Base-by-base conservation (phyloP, 2,797 vertebrate genomes). In the Cyprinella venusta region DNA sequence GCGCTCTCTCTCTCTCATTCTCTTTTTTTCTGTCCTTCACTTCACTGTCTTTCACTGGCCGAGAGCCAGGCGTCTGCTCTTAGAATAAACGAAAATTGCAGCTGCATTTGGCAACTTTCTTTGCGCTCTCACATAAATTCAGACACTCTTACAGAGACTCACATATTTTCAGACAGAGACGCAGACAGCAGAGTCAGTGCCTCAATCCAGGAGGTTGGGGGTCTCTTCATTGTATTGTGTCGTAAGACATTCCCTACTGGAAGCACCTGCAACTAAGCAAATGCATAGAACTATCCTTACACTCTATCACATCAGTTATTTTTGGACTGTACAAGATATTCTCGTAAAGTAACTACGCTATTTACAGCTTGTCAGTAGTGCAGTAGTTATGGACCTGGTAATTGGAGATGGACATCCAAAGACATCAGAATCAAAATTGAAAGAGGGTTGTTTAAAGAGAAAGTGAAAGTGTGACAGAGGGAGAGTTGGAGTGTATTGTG, bases 31-130 rank as follows among this genome's bases (percentile, higher is more conserved):
- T 33, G 67, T 45, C 63, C 42, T 63, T 36, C 45, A 21, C 71
- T 13, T 42, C 61, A 59, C 42, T 70, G 63, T 80, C 52, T 70
- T 80, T 70, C 24, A 52, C 42, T 77, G 76, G 78, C 59, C 33
- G 9, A 42, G 50, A 33, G 48, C 81, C 87, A 85, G 30, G 70
- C 48, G 61, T 83, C 81, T 86, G 78, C 83, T 67, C 42, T 77
- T 10, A 33, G 63, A 85, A 79, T 84, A 78, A 85, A 81, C 6
- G 40, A 70, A 81, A 87, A 42, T 80, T 88, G 78, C 87, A 84
- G 85, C 86, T 87, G 78, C 86, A 81, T 81, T 86, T 82, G 30
- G 79, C 48, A 36, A 63, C 54, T 80, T 36, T 40, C 12, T 69
- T 84, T 76, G 26, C 38, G 13, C 72, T 64, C 50, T 71, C 56